Evolutionary conservation across 2,113 vertebrate genomes (phyloP), one percentile per base, ranked within the genome.

Genomic region (Saimiri boliviensis): DNA sequence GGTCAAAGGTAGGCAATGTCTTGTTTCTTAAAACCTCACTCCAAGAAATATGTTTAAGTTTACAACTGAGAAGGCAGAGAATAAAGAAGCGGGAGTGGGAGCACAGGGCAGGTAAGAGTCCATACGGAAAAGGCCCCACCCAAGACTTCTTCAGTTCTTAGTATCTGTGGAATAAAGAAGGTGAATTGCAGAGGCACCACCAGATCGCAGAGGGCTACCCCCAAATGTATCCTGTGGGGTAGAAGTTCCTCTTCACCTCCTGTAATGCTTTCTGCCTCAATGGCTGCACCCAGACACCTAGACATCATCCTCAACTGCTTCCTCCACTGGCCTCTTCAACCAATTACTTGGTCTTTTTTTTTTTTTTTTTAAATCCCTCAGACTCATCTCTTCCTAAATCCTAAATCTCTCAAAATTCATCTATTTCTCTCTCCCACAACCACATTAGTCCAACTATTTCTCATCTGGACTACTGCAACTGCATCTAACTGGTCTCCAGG

Each of bases 21-120:
- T 81, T 42, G 54, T 60, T 95, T 87, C 68, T 56, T 81, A 77
- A 85, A 94, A 89, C 87, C 45, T 63, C 19, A 54, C 37, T 95
- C 85, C 32, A 92, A 87, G 73, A 92, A 88, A 84, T 1, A 40
- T 42, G 35, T 37, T 45, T 25, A 25, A 16, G 58, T 73, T 68
- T 94, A 76, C 94, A 70, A 10, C 20, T 35, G 40, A 80, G 76
- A 86, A 85, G 52, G 54, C 21, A 56, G 42, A 88, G 37, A 58
- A 47, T 76, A 77, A 71, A 35, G 17, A 52, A 27, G 7, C 45
- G 0, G 17, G 45, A 76, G 40, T 0, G 2, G 66, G 54, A 56
- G 40, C 9, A 11, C 54, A 25, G 87, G 0, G 58, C 54, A 58
- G 60, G 47, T 20, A 54, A 70, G 54, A 45, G 0, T 30, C 76